Percentiles rank a stretch among this genome's conserved stretches.
phyloP scores from a whole-genome alignment of 2,888 invertebrate species.

The Panopea generosa region DNA sequence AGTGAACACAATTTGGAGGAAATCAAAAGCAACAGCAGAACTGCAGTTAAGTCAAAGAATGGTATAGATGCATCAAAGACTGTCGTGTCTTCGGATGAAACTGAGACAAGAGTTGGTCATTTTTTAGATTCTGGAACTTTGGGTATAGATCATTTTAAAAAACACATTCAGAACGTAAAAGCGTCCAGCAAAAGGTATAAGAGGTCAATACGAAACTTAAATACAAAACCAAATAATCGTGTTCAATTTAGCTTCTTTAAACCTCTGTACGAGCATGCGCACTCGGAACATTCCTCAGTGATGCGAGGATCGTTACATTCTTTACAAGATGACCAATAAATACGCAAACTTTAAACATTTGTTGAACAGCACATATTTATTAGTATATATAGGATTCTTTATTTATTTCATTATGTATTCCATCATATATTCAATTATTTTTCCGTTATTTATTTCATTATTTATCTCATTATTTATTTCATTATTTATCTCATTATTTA shows the following conservation, averaged over 20 bases:
- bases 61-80: too few relatives aligned
- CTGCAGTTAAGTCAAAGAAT: not conserved
- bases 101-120: not conserved
- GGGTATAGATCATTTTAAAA: constrained; percentile 53
- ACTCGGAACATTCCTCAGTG: constrained; percentile 4
- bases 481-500: too few relatives aligned
- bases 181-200: constrained; percentile 26
- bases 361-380: too few relatives aligned
- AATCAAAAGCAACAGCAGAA: too few relatives aligned
- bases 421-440: too few relatives aligned
- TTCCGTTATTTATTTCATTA: too few relatives aligned
- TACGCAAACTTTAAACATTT: too few relatives aligned
- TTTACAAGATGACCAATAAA: too few relatives aligned
- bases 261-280: constrained; percentile 38
- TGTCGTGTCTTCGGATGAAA: too few relatives aligned
- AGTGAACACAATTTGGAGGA: not conserved
- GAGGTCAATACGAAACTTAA: not conserved
- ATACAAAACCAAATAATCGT: not conserved
- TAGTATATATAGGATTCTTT: too few relatives aligned
- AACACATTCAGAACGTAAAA: constrained; percentile 50
- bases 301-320: not conserved
- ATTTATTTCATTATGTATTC: too few relatives aligned
- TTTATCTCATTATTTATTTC: too few relatives aligned
- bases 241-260: constrained; percentile 21
- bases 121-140: constrained; percentile 42